phyloP scores from a whole-genome alignment of 2,113 vertebrate genomes.

The Colossoma macropomum region DNA sequence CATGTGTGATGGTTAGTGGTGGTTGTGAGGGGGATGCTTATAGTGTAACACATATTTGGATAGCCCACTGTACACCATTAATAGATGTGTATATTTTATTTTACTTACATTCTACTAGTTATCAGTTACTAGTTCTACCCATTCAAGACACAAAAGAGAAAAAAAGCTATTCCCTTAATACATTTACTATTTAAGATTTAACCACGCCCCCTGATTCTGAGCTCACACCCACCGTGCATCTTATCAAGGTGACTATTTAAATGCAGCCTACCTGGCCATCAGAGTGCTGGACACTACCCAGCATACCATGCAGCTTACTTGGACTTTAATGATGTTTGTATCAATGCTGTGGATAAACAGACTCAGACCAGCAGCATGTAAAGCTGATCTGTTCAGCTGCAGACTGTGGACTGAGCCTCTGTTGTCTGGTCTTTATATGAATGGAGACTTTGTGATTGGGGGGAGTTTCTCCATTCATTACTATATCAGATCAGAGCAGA shows the following conservation, averaged over 20 bases:
- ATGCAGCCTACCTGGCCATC: background rate
- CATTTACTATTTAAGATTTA: no score
- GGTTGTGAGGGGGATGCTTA: no score
- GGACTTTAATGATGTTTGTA: background rate
- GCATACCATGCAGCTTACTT: background rate
- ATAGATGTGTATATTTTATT: no score
- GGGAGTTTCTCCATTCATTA: constrained; percentile 70
- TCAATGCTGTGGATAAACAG: constrained; percentile 31
- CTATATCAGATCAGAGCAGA: constrained; percentile 51
- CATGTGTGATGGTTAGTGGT: no score
- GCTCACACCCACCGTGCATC: no score
- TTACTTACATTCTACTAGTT: no score
- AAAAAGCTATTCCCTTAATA: no score
- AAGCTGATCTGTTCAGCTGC: constrained; percentile 53
- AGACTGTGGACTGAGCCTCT: constrained; percentile 55
- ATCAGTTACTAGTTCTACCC: no score
- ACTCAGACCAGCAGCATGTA: background rate
- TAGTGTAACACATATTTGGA: no score
- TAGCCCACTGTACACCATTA: no score
- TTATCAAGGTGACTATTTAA: constrained; percentile 10
- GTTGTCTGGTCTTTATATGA: constrained; percentile 61
- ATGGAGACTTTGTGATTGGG: constrained; percentile 72
- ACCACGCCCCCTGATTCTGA: background rate
- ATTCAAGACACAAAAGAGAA: no score
- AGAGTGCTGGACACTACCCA: background rate